phyloP scores from a whole-genome alignment of 2,888 invertebrate genomes.

The Dryobotodes eremita region DNA sequence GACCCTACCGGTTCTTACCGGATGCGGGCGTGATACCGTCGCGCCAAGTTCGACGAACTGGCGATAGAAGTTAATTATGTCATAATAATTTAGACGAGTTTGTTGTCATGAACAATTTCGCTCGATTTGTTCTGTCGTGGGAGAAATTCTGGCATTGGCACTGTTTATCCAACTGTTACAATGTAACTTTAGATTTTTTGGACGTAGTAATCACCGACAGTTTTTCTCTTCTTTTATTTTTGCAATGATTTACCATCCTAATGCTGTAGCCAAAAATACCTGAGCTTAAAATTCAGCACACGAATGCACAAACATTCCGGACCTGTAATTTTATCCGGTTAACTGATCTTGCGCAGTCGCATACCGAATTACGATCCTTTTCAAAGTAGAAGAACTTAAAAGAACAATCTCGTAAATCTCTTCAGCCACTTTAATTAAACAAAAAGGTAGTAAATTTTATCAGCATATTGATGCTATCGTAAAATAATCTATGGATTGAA shows the following conservation, averaged over 20 bases:
- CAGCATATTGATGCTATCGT: constrained; percentile 28
- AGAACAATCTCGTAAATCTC: constrained; percentile 23
- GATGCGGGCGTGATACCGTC: constrained; percentile 63
- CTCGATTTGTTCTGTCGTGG: not conserved
- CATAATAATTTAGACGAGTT: constrained; percentile 41
- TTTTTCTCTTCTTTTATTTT: constrained; percentile 5
- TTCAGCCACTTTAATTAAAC: constrained; percentile 42
- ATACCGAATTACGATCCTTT: constrained; percentile 55
- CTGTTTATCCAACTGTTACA: constrained; percentile 1
- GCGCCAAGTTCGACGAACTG: constrained; percentile 57
- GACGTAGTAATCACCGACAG: constrained; percentile 11
- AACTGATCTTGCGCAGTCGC: constrained; percentile 48
- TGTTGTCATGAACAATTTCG: constrained; percentile 20
- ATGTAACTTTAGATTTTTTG: not conserved
- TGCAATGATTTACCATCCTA: not conserved
- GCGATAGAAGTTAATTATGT: constrained; percentile 57
- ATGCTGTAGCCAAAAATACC: constrained; percentile 14
- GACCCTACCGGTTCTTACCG: constrained; percentile 64
- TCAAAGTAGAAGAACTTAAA: constrained; percentile 13
- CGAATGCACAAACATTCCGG: constrained; percentile 27
- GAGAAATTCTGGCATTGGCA: not conserved
- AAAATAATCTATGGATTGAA: constrained; percentile 41
- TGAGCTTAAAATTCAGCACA: constrained; percentile 38
- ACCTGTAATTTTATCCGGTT: constrained; percentile 37
- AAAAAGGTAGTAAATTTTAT: constrained; percentile 22